A percentile compares a stretch with the other conserved stretches of the same genome.
Conservation (phyloP, 2,888 invertebrate species). For the Epistrophe eligans region DNA sequence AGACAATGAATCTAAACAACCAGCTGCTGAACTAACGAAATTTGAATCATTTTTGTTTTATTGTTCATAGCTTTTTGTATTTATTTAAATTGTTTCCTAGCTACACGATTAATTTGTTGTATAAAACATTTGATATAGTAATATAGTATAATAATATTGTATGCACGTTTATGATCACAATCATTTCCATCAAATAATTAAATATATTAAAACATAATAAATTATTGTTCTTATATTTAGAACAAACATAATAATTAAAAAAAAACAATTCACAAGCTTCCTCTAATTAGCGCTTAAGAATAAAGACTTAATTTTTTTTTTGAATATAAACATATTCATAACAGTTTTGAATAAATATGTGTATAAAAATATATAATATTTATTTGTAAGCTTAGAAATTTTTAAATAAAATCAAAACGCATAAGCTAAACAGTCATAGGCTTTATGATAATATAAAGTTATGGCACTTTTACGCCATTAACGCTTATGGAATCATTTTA, state of each 20-base stretch:
- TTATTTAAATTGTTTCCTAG: conserved; percentile 68
- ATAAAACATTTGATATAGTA: conserved; percentile 67
- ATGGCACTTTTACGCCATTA: conserved; percentile 72
- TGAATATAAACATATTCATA: conserved; percentile 72
- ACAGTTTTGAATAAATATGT: conserved; percentile 73
- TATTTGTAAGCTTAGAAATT: conserved; percentile 73
- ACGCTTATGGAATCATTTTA: conserved; percentile 73
- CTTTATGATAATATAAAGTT: conserved; percentile 64
- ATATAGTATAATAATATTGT: conserved; percentile 66
- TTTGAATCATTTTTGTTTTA: conserved; percentile 14
- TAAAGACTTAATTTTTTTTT: conserved; percentile 44
- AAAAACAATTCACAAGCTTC: conserved; percentile 51
- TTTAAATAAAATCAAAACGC: conserved; percentile 47
- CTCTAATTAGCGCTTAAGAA: conserved; percentile 47
- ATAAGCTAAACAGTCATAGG: conserved; percentile 74
- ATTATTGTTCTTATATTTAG: conserved; percentile 36
- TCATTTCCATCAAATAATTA: conserved; percentile 72
- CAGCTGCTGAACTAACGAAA: background rate
- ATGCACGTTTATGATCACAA: conserved; percentile 75
- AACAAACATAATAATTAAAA: conserved; percentile 2
- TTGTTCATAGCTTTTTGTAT: conserved; percentile 61
- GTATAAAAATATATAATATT: conserved; percentile 76
- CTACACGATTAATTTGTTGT: conserved; percentile 64
- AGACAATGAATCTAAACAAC: background rate
- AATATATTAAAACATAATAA: conserved; percentile 67